Base-by-base conservation (phyloP, 1,140 invertebrate genomes). In the Rhagoletis zephyria region DNA sequence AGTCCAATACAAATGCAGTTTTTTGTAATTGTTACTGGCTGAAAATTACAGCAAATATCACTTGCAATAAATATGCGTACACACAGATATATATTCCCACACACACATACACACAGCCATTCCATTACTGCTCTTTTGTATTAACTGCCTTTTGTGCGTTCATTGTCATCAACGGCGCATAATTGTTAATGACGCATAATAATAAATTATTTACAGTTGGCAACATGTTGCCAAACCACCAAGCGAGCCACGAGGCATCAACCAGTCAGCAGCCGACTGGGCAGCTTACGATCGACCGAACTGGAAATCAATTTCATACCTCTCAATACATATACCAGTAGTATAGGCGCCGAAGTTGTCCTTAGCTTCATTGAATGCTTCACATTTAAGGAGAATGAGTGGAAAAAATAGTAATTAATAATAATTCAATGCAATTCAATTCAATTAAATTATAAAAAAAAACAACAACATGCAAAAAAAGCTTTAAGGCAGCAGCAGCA, bases 151-250 rank as follows among this genome's bases (percentile, higher is more conserved):
- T 30, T 48, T 40, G 61, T 6, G 4, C 61, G 61, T 14, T 63
- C 16, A 81, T 81, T 56, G 74, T 81, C 74, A 85, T 85, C 60
- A 63, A 85, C 59, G 60, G 85, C 85, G 51, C 85, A 85, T 85
- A 85, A 85, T 85, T 85, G 85, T 85, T 85, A 85, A 85, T 85
- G 85, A 61, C 85, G 85, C 60, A 61, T 60, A 60, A 85, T 85
- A 85, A 63, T 85, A 63, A 85, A 85, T 85, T 85, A 85, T 85
- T 85, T 61, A 85, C 85, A 85, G 60, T 85, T 61, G 45, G 74
- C 74, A 81, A 81, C 74, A 81, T 81, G 74, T 81, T 81, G 74
- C 74, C 74, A 10, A 30, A 81, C 74, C 74, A 81, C 48, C 74
- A 81, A 81, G 1, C 48, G 74, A 67, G 64, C 64, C 74, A n/a